Evolutionary conservation across 2,888 invertebrate species (phyloP), one percentile per base, ranked within the genome.

Genomic region (Rhaphigaster nebulosa): DNA sequence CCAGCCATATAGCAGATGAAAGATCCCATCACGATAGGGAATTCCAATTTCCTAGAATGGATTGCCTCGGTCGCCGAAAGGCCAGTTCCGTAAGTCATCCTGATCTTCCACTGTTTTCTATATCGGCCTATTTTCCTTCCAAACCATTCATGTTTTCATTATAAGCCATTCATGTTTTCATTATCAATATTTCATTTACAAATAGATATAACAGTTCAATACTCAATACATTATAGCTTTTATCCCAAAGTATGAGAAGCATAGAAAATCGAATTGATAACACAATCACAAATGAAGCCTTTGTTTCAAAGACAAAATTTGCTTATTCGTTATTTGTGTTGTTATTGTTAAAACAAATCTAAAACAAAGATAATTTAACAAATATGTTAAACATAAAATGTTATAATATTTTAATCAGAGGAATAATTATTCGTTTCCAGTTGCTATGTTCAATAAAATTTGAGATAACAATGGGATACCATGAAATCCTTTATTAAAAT

Each of bases 21-120:
- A 84, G 84, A 84, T 84, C 84, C 45, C 45, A 50, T 50, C 45
- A 84, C 45, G 84, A 84, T 84, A 45, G 45, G 23, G n/a, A 84
- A 84, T 84, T 84, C 84, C 45, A 45, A 50, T 84, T 84, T 41
- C 45, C 45, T 50, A 45, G n/a, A 84, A 84, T 84, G 84, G 70
- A 76, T 76, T 76, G 70, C 70, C 10, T 38, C 70, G 70, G 38
- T 76, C 70, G 70, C 38, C 70, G 70, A 76, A 76, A 76, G 70
- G 70, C 70, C 70, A 76, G 34, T 4, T 4, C 70, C 20, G 70
- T 76, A 76, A 76, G 70, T 76, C 34, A 34, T 76, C 70, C 38
- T 23, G 1, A 6, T 76, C 70, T 38, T 38, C 38, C 38, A 1
- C 70, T 15, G 13, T 15, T 65, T 29, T 65, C 29, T 76, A 38